phyloP scores from a whole-genome alignment of 2,888 invertebrate species.

The Dryomyza anilis region DNA sequence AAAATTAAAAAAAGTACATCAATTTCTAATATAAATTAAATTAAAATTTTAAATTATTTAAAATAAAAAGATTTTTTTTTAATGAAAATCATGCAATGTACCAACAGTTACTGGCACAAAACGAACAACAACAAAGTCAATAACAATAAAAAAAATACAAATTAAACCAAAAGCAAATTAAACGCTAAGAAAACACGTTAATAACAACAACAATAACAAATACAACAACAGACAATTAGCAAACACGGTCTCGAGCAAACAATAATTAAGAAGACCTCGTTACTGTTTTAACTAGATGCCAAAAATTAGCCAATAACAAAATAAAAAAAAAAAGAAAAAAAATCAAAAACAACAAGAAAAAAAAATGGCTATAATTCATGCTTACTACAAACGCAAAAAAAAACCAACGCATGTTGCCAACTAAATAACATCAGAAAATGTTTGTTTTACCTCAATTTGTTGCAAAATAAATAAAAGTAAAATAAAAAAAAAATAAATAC shows the following conservation, averaged over 20 bases:
- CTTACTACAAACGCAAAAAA: no score
- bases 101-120: no score
- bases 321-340: not conserved
- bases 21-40: no score
- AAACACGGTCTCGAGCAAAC: slow-evolving; percentile 11
- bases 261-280: slow-evolving; percentile 16
- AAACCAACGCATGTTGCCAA: not conserved
- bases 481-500: no score
- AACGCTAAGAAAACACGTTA: slow-evolving; percentile 16
- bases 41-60: no score
- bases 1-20: no score
- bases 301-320: not conserved
- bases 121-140: slow-evolving; percentile 21
- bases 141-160: slow-evolving; percentile 22
- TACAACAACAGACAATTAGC: slow-evolving; percentile 15
- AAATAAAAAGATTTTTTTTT: no score
- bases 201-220: slow-evolving; percentile 22
- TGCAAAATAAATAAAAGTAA: not conserved
- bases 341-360: not conserved
- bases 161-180: slow-evolving; percentile 21
- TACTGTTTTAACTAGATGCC: not conserved
- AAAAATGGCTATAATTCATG: no score
- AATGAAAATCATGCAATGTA: no score
- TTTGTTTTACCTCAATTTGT: no score
- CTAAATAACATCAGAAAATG: no score